Evolutionary conservation across 2,797 vertebrate species (phyloP), one percentile per base, ranked within the genome.

Genomic region (Intellagama lesueurii): DNA sequence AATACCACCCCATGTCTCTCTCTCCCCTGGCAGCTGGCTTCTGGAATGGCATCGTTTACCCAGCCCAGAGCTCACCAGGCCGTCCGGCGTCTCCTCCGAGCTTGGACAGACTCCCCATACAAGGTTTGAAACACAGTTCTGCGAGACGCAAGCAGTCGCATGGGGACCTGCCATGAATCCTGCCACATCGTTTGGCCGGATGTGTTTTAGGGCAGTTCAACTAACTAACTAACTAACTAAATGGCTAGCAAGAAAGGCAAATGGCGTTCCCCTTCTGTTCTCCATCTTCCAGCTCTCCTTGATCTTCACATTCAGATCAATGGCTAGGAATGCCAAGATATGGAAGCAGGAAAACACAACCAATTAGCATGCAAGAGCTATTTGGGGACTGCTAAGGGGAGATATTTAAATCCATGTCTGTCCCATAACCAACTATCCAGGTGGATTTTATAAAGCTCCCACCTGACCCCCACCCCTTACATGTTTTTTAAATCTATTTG

Each of bases 111-210:
- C 32, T 22, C 49, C 11, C 79, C 79, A 7, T 30, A 64, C 79
- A 47, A 60, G 78, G 78, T 24, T 60, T 9, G 35, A 70, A 47
- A 47, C n/a, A 35, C 7, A 56, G 3, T 24, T 47, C 7, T 26
- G 60, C 30, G 12, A n/a, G 66, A 49, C 17, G 9, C 75, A 32
- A 19, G 72, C 19, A 14, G 73, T 26, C 11, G 49, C 6, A 28
- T 0, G 0, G 14, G 30, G 19, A 66, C 0, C 1, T n/a, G 1
- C 24, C 11, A 32, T 1, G 4, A 0, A 73, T 32, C 19, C 9
- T 12, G 24, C 2, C 49, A 30, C 56, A 24, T 1, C 17, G 28
- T 52, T 14, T 7, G 47, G 73, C 75, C 24, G 22, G 22, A 44
- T 69, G 68, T 7, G 7, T 9, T 69, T 28, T 6, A 30, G 68